phyloP scores from a whole-genome alignment of 2,797 vertebrate species.

The Cheirogaleus major region DNA sequence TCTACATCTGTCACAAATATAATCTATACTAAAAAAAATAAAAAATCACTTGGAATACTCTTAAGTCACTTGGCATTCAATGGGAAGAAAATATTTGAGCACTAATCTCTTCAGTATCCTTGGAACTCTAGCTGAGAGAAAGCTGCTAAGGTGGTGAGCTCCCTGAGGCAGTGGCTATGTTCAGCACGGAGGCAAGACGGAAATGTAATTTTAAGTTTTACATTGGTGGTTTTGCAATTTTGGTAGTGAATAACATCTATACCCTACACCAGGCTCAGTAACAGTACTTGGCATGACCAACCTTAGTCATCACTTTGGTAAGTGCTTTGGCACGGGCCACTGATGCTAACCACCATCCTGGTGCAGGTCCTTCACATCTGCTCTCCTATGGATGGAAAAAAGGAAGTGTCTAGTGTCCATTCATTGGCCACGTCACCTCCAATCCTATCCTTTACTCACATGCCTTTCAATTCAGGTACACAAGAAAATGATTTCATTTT shows the following conservation, averaged over 20 bases:
- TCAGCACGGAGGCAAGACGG: background rate
- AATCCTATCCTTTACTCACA: conserved; percentile 59
- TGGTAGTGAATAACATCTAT: conserved; percentile 27
- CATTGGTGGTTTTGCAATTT: conserved; percentile 31
- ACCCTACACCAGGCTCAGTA: conserved; percentile 74
- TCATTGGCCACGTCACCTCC: conserved; percentile 77
- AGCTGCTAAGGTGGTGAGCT: background rate
- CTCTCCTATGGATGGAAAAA: conserved; percentile 79
- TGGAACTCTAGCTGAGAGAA: background rate
- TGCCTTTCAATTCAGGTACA: conserved; percentile 57
- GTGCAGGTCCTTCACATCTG: conserved; percentile 77
- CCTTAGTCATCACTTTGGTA: conserved; percentile 77
- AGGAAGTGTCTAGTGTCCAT: conserved; percentile 80
- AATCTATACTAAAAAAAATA: background rate
- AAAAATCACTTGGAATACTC: background rate
- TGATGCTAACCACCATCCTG: conserved; percentile 81
- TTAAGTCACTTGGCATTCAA: background rate
- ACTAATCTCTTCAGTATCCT: background rate
- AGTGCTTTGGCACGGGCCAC: conserved; percentile 77
- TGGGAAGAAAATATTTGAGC: background rate
- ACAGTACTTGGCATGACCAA: conserved; percentile 74
- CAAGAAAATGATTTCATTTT: conserved; percentile 54
- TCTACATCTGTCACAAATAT: background rate
- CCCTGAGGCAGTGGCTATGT: background rate
- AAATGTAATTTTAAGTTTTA: background rate